Evolutionary conservation across 2,113 vertebrate genomes (phyloP).

Genomic region (Brachyhypopomus gauderio): DNA sequence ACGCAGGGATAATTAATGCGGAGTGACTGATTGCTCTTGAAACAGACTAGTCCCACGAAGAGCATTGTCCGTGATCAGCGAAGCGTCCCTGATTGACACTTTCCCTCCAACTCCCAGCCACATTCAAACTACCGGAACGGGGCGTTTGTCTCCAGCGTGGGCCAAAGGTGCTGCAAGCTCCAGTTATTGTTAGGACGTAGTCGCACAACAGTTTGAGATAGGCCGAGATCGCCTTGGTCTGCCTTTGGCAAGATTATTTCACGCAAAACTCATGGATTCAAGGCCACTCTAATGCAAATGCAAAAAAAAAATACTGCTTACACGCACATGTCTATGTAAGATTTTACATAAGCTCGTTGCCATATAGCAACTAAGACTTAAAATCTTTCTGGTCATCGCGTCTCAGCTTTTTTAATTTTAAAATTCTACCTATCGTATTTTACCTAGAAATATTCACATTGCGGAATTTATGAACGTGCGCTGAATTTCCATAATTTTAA

Average conservation of each 20-base stretch:
- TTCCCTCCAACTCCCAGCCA: slow-evolving; percentile 72
- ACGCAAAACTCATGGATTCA: slow-evolving; percentile 18
- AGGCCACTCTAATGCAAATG: slow-evolving; percentile 23
- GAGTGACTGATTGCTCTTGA: slow-evolving; percentile 87
- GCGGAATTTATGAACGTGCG: no score
- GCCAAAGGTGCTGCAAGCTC: slow-evolving; percentile 49
- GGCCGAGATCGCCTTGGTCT: slow-evolving; percentile 12
- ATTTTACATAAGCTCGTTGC: slow-evolving; percentile 31
- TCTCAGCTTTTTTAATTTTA: no score
- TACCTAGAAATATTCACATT: no score
- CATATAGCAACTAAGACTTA: slow-evolving; percentile 3
- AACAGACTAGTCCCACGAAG: slow-evolving; percentile 79
- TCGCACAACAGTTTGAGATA: slow-evolving; percentile 44
- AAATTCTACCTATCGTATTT: neutral
- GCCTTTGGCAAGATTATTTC: slow-evolving; percentile 42
- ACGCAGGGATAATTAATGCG: slow-evolving; percentile 80
- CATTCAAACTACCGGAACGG: slow-evolving; percentile 65
- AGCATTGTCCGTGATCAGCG: slow-evolving; percentile 77
- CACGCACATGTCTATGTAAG: slow-evolving; percentile 43
- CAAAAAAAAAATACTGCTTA: slow-evolving; percentile 16
- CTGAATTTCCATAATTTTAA: no score
- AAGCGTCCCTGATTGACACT: slow-evolving; percentile 78
- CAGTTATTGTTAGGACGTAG: slow-evolving; percentile 52
- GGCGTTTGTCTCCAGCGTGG: slow-evolving; percentile 64
- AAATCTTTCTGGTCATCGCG: neutral